phyloP scores from a whole-genome alignment of 2,113 vertebrate species.

The Elgaria multicarinata region DNA sequence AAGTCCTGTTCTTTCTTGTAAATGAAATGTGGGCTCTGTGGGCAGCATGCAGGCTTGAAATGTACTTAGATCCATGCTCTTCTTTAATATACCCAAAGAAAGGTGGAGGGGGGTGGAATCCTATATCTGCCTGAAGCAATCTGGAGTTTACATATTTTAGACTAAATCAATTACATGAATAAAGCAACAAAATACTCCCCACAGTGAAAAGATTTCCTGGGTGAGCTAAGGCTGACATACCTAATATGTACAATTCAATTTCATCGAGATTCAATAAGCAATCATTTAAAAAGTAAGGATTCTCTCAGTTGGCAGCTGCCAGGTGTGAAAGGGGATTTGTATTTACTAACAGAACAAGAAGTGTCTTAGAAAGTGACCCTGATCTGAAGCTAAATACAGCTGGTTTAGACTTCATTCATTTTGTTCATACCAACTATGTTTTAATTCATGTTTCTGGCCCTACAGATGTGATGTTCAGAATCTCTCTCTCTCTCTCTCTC shows the following conservation, averaged over 20 bases:
- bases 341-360: constrained; percentile 52
- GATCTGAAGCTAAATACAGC: constrained; percentile 19
- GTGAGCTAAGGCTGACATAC: constrained; percentile 53
- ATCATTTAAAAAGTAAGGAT: constrained; percentile 60
- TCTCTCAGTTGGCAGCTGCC: constrained; percentile 52
- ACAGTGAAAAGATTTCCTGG: constrained; percentile 26
- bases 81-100: neutral
- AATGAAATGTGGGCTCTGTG: neutral
- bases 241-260: constrained; percentile 60
- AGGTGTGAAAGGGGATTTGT: constrained; percentile 47
- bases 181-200: constrained; percentile 46
- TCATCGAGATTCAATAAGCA: constrained; percentile 60
- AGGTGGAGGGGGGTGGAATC: neutral
- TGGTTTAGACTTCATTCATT: neutral
- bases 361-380: neutral
- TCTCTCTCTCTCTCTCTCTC: too few species aligned
- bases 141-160: constrained; percentile 25
- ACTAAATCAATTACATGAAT: constrained; percentile 20
- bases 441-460: neutral
- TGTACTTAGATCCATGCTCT: neutral
- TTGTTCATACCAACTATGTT: neutral
- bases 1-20: constrained; percentile 5
- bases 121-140: neutral
- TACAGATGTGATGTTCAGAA: neutral
- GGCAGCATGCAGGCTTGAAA: neutral